Percentiles rank a stretch among this genome's conserved stretches.
Conservation (phyloP, 2,888 invertebrate genomes). For the Tolmerus cingulatus region DNA sequence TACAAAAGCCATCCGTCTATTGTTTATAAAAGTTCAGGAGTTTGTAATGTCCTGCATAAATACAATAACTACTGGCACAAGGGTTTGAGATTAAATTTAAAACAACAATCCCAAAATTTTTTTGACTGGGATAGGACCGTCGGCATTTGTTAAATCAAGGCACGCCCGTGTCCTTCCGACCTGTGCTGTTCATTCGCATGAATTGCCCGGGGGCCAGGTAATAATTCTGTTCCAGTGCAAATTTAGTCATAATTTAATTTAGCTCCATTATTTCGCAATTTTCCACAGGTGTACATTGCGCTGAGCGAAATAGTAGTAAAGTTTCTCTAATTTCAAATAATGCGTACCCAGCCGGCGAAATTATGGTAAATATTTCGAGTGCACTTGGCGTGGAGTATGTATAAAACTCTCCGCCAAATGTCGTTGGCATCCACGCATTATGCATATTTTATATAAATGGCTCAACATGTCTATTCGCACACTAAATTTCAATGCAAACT, state of each 20-base stretch:
- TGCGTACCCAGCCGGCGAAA: not conserved
- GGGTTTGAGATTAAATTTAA: not conserved
- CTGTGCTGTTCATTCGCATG: not conserved
- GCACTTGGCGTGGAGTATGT: not conserved
- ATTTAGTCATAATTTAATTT: not conserved
- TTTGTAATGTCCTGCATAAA: not conserved
- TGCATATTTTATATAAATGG: not conserved
- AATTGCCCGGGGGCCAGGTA: not conserved
- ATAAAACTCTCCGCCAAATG: not conserved
- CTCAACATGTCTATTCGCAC: not conserved
- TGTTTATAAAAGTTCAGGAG: not conserved
- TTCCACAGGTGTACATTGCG: not conserved
- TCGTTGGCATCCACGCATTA: not conserved
- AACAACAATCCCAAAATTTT: not conserved
- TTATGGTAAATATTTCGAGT: not conserved
- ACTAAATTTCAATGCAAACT: not conserved
- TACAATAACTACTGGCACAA: not conserved
- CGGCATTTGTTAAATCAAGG: not conserved
- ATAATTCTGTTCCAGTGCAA: not conserved
- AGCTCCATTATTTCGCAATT: not conserved
- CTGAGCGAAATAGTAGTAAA: not conserved
- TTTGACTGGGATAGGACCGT: not conserved
- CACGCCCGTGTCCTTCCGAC: not conserved
- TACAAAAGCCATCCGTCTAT: no score
- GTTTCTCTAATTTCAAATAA: not conserved